Conservation (phyloP, 64 coral and sea anemone genomes). For the Stichodactyla helianthus region DNA sequence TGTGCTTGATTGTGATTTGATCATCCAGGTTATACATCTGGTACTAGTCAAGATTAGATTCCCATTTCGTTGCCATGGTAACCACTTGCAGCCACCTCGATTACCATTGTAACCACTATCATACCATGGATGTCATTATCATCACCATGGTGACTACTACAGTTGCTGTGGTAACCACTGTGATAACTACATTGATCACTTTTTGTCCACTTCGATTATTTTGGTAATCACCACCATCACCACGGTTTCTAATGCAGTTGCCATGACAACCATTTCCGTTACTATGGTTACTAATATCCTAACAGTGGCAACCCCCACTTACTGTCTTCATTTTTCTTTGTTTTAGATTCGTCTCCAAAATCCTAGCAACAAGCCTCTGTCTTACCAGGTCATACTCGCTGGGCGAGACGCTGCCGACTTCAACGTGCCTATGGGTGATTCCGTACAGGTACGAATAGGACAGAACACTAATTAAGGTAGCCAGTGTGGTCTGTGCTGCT, state of each 20-base stretch:
- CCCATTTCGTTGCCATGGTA: neutral
- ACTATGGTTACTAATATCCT: neutral
- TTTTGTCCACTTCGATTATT: no score
- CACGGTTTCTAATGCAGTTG: no score
- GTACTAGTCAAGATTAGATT: neutral
- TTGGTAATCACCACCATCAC: no score
- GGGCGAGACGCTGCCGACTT: conserved; percentile 91
- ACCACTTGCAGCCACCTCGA: no score
- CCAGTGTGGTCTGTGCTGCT: no score
- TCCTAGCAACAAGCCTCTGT: conserved; percentile 82
- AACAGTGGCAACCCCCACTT: neutral
- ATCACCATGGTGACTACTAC: no score
- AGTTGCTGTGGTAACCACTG: no score
- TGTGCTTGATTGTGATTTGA: neutral
- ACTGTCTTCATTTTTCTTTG: neutral
- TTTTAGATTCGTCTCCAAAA: conserved; percentile 87
- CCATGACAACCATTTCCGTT: neutral
- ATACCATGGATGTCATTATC: no score
- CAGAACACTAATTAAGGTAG: neutral
- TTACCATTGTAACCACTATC: no score
- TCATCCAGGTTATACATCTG: neutral
- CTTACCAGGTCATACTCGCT: conserved; percentile 82
- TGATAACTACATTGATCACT: no score
- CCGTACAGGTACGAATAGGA: conserved; percentile 56
- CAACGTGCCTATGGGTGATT: conserved; percentile 77